Conservation (phyloP, 2,888 invertebrate genomes). For the Caradrina kadenii region DNA sequence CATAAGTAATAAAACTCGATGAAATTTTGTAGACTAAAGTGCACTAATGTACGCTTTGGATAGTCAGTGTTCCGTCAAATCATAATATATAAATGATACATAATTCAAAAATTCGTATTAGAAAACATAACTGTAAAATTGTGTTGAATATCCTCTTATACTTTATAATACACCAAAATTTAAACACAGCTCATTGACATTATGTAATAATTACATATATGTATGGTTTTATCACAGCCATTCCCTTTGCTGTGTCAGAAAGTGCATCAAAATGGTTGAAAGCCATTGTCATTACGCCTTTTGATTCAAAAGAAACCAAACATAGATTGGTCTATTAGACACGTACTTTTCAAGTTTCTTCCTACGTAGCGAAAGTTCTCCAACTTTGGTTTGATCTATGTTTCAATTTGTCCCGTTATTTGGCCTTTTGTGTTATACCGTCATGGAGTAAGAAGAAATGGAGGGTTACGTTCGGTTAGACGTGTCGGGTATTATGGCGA, state of each 20-base stretch:
- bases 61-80: no score
- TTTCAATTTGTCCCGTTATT: slow-evolving; percentile 36
- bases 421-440: slow-evolving; percentile 13
- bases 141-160: no score
- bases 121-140: no score
- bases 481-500: not conserved
- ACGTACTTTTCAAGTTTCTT: slow-evolving; percentile 9
- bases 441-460: slow-evolving; percentile 10
- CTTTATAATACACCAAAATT: no score
- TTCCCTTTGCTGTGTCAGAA: not conserved
- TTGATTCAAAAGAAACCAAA: not conserved
- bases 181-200: no score
- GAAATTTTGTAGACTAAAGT: no score
- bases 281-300: not conserved
- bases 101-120: no score
- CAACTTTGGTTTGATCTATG: slow-evolving; percentile 16
- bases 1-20: no score
- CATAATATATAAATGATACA: no score
- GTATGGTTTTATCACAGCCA: not conserved
- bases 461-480: not conserved
- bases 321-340: not conserved
- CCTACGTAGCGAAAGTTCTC: slow-evolving; percentile 33
- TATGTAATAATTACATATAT: not conserved
- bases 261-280: not conserved
- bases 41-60: no score